Evolutionary conservation across 1,140 invertebrate genomes (phyloP), one percentile per base, ranked within the genome.

Genomic region (Nixonia krombeini): DNA sequence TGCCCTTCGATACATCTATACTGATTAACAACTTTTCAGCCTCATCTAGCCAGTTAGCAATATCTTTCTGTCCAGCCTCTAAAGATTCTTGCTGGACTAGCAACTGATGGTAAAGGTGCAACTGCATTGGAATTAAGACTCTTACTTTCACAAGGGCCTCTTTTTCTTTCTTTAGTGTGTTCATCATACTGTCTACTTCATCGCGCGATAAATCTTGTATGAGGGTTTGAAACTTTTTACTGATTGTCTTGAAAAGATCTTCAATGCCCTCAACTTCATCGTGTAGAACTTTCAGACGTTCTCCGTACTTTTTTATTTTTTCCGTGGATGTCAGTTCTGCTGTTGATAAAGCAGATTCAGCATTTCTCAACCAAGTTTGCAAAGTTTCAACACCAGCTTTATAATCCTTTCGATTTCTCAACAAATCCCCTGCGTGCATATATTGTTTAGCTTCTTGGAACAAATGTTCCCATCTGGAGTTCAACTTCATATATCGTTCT

Each of bases 181-280:
- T 89, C 91, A 97, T 94, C 89, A 96, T 95, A 40, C 88, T 88
- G 61, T 96, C 94, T 1, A 98, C 94, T 74, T 96, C 94, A 26
- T 97, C 94, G 13, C 94, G 88, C 0, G 92, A 91, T n/a, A 97
- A 85, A 78, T 97, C 94, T 68, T 93, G 93, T 10, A 97, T 95
- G 0, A 97, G 87, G 4, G 88, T 89, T 82, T 98, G 96, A 80
- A 97, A 96, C 40, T 93, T 94, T 78, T 94, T 94, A 70, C 93
- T 95, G 25, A 94, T 91, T 38, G 88, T 90, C 80, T 97, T 96
- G 79, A 97, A 97, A 0, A 96, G 79, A 56, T 94, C 92, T 79
- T 98, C 96, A 59, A 96, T 92, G 35, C 91, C 89, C 76, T 96
- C 93, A 0, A 96, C 89, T 85, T 97, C 92, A 15, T 85, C 86